Percentiles rank a stretch among this genome's conserved stretches.
These are phyloP conservation scores for Dascyllus trimaculatus DNA, from an alignment of 2,113 vertebrate species.

Conservation along the genomic window DNA sequence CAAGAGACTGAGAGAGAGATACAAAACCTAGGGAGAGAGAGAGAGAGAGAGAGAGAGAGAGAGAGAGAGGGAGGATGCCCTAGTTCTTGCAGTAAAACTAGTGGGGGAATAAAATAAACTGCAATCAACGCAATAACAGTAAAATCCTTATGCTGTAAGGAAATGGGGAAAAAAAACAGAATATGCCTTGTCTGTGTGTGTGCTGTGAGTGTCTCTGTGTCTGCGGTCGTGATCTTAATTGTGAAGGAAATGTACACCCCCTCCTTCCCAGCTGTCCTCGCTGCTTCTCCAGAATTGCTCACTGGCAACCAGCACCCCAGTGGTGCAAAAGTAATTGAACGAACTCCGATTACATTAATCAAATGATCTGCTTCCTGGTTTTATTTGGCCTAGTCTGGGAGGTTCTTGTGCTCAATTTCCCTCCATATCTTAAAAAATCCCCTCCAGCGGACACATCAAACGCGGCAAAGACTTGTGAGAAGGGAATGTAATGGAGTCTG, in stretches of 20 bases:
- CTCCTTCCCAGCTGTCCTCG: slow-evolving; percentile 33
- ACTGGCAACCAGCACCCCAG: slow-evolving; percentile 23
- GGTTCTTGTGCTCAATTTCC: slow-evolving; percentile 46
- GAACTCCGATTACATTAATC: slow-evolving; percentile 48
- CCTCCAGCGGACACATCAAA: slow-evolving; percentile 68
- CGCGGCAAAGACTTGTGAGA: slow-evolving; percentile 30
- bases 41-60: slow-evolving; percentile 3
- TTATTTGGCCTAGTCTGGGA: slow-evolving; percentile 54
- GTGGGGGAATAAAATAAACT: slow-evolving; percentile 63
- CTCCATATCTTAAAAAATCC: slow-evolving; percentile 47
- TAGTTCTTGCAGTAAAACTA: slow-evolving; percentile 73
- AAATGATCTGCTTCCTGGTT: slow-evolving; percentile 53
- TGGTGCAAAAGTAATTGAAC: slow-evolving; percentile 51
- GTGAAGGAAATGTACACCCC: slow-evolving; percentile 32
- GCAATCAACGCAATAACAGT: slow-evolving; percentile 67
- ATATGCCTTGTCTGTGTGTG: slow-evolving; percentile 2
- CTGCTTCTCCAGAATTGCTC: slow-evolving; percentile 26
- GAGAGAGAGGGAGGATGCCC: slow-evolving; percentile 55
- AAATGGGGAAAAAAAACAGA: slow-evolving; percentile 30
- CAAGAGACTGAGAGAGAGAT: slow-evolving; percentile 10
- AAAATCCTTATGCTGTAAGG: slow-evolving; percentile 43
- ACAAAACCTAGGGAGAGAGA: background rate
- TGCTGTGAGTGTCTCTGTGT: slow-evolving; percentile 14
- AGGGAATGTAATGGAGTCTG: slow-evolving; percentile 42
- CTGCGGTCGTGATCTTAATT: slow-evolving; percentile 52